Evolutionary conservation across 2,797 vertebrate species (phyloP), one percentile per base, ranked within the genome.

Genomic region (Danio aesculapii): DNA sequence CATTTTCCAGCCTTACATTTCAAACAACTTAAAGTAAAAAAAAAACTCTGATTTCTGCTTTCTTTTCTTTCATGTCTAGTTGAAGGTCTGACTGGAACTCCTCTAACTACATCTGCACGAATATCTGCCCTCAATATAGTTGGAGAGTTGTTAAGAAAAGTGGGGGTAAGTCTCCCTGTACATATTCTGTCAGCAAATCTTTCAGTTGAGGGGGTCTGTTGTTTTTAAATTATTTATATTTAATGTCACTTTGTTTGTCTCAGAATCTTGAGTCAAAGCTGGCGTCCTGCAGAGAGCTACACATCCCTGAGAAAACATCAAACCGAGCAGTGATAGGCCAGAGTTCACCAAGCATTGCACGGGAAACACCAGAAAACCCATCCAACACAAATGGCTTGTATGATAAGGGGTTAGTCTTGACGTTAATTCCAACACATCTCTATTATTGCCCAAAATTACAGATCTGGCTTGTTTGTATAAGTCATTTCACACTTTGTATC

Each of bases 91-190:
- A 88, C 94, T 0, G 95, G 95, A 82, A 98, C 95, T 2, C 98
- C 98, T 0, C 95, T 99, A 55, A 99, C 97, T 0, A 97, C 98
- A 0, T 97, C 98, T 0, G 97, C 97, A 63, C 94, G 97, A 80
- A 99, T 99, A 93, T 99, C 98, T 53, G 98, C 97, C 5, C 95
- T 99, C 46, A 98, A 98, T 88, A 99, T 99, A 0, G 97, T 99
- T 1, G 97, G 98, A 66, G 98, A 99, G 89, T 92, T 99, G 84
- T 94, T 99, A 71, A 93, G 96, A 81, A 99, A 99, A 98, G 98
- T 99, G 0, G 97, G 98, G 91, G 98, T 99, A 91, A 96, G 96
- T 77, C 43, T 13, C 50, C 30, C 39, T 17, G 14, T 17, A 43
- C 41, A 44, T 61, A 6, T 47, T 69, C 30, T 16, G 3, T 75